phyloP scores from a whole-genome alignment of 2,797 vertebrate species.

The Clarias fuscus region DNA sequence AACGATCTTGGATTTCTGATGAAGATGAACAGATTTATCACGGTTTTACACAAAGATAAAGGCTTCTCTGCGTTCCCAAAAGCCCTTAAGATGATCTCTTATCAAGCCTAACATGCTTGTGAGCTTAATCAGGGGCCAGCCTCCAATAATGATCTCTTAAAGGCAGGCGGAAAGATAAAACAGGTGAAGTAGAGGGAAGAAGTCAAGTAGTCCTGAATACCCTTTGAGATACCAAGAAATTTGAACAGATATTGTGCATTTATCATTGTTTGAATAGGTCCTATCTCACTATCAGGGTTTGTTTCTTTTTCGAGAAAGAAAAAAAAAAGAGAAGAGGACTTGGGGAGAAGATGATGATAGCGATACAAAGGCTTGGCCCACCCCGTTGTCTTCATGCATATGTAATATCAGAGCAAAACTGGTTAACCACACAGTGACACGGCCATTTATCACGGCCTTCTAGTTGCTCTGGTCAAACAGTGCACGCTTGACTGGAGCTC shows the following conservation, averaged over 20 bases:
- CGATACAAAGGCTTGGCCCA: slow-evolving; percentile 26
- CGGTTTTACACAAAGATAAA: not conserved
- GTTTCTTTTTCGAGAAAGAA: not conserved
- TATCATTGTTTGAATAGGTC: slow-evolving; percentile 9
- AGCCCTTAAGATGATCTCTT: not conserved
- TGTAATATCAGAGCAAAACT: slow-evolving; percentile 55
- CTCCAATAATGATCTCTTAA: slow-evolving; percentile 1
- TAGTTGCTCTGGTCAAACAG: slow-evolving; percentile 57
- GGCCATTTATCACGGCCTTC: slow-evolving; percentile 60
- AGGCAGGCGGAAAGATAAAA: slow-evolving; percentile 4
- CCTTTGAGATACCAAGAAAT: slow-evolving; percentile 16
- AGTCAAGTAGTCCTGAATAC: slow-evolving; percentile 12
- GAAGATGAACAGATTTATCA: not conserved
- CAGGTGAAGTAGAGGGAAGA: not conserved
- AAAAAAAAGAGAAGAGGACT: slow-evolving; percentile 16
- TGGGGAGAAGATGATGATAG: slow-evolving; percentile 26
- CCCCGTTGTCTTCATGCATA: slow-evolving; percentile 55
- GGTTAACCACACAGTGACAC: slow-evolving; percentile 52
- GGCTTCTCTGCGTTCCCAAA: not conserved
- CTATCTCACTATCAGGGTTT: slow-evolving; percentile 22
- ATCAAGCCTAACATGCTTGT: slow-evolving; percentile 38
- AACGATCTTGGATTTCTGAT: not conserved
- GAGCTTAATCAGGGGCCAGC: slow-evolving; percentile 17
- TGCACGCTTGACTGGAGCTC: slow-evolving; percentile 57
- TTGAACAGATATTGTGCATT: slow-evolving; percentile 8